These are phyloP conservation scores for Dryococelus australis DNA, from an alignment of 2,888 invertebrate species.

Conservation along the genomic window DNA sequence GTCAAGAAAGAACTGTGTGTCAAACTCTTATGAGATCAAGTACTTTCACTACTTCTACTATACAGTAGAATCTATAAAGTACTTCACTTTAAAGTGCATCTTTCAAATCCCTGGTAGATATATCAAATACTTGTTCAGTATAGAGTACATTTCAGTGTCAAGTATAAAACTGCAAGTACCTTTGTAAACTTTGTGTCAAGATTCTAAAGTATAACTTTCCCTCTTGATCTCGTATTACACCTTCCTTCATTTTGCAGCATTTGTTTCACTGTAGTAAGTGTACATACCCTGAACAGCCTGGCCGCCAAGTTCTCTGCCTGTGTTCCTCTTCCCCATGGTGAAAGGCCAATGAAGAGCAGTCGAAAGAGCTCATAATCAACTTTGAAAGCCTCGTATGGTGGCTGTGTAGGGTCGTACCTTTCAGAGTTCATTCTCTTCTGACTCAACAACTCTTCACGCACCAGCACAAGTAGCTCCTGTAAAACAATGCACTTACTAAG, in stretches of 20 bases:
- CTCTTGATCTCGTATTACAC: no score
- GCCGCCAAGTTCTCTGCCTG: slow-evolving; percentile 83
- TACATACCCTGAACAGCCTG: slow-evolving; percentile 85
- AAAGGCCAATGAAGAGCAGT: slow-evolving; percentile 82
- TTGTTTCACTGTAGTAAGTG: not conserved
- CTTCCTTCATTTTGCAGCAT: not conserved
- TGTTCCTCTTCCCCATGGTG: slow-evolving; percentile 90
- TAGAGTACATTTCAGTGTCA: no score
- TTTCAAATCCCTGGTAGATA: no score
- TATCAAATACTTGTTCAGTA: no score
- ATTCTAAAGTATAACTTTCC: no score
- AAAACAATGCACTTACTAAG: slow-evolving; percentile 35
- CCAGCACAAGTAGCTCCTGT: slow-evolving; percentile 67
- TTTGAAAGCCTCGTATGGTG: slow-evolving; percentile 85
- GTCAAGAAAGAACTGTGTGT: no score
- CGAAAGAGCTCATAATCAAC: slow-evolving; percentile 92
- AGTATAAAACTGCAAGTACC: no score
- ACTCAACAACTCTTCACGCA: slow-evolving; percentile 80
- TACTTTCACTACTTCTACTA: no score
- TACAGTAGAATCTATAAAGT: no score
- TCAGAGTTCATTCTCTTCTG: slow-evolving; percentile 68
- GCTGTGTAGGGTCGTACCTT: slow-evolving; percentile 75
- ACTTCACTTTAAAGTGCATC: no score
- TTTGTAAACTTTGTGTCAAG: no score
- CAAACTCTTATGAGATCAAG: no score